A percentile compares a stretch with the other conserved stretches of the same genome.
These are phyloP conservation scores for Dissostichus mawsoni DNA, from an alignment of 2,113 vertebrate species.

Conservation along the genomic window DNA sequence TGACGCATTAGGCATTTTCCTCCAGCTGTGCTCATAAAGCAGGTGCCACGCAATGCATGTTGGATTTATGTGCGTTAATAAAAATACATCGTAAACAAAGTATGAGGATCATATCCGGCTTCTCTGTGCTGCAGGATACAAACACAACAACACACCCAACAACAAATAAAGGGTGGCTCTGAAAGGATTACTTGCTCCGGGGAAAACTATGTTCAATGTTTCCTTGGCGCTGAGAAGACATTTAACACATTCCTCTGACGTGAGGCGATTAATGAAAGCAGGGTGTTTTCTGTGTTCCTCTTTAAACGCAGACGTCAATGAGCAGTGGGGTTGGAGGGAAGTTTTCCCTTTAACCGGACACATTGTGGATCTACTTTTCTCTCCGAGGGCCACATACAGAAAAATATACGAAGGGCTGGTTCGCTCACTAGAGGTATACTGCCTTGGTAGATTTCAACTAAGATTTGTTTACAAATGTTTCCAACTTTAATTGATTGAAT, in stretches of 20 bases:
- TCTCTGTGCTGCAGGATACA: background rate
- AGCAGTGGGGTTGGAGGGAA: background rate
- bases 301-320: conserved; percentile 1
- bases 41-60: conserved; percentile 9
- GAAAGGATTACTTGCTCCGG: conserved; percentile 15
- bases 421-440: no score
- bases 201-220: background rate
- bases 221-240: conserved; percentile 21
- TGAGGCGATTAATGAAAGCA: conserved; percentile 17
- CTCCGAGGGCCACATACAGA: no score
- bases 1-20: conserved; percentile 48
- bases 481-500: no score
- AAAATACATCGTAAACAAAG: conserved; percentile 26
- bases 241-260: conserved; percentile 37
- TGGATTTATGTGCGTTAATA: conserved; percentile 4
- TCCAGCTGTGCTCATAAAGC: conserved; percentile 25
- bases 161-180: conserved; percentile 16
- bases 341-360: background rate
- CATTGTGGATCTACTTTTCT: background rate
- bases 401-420: no score
- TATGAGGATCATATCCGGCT: background rate
- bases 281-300: conserved; percentile 27
- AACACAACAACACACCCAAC: background rate
- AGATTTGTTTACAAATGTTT: no score
- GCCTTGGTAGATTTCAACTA: no score